phyloP scores from a whole-genome alignment of 64 coral and sea anemone genomes.

The Montipora sp. region DNA sequence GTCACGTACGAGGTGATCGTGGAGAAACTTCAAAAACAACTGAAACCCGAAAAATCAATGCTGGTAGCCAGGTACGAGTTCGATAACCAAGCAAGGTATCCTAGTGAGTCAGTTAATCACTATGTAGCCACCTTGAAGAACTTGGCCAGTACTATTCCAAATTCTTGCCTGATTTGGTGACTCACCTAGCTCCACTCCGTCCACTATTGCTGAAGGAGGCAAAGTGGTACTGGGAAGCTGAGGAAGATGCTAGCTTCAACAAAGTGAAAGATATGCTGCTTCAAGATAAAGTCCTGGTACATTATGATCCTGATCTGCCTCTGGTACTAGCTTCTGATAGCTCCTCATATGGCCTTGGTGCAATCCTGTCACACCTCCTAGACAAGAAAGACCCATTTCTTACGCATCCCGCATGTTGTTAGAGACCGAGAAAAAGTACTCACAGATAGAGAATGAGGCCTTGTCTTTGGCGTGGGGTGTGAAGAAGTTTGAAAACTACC shows the following conservation, averaged over 20 bases:
- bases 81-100: too few species aligned
- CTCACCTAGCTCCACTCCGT: neutral
- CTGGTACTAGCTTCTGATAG: neutral
- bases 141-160: neutral
- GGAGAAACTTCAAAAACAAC: too few species aligned
- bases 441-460: slow-evolving; percentile 32
- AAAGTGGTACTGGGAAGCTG: neutral
- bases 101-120: too few species aligned
- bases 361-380: slow-evolving; percentile 26
- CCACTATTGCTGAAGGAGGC: neutral
- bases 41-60: too few species aligned
- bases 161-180: slow-evolving; percentile 15
- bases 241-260: slow-evolving; percentile 26
- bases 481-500: slow-evolving; percentile 57
- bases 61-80: too few species aligned
- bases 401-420: slow-evolving; percentile 20
- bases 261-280: slow-evolving; percentile 14
- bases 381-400: slow-evolving; percentile 25
- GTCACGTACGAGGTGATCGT: too few species aligned
- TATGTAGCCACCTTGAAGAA: too few species aligned
- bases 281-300: slow-evolving; percentile 20
- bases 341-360: slow-evolving; percentile 24
- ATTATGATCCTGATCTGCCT: slow-evolving; percentile 9
- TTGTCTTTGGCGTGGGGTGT: slow-evolving; percentile 40
- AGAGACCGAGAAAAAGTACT: neutral